Base-by-base conservation (phyloP, 2,113 vertebrate species). In the Mohoua ochrocephala region DNA sequence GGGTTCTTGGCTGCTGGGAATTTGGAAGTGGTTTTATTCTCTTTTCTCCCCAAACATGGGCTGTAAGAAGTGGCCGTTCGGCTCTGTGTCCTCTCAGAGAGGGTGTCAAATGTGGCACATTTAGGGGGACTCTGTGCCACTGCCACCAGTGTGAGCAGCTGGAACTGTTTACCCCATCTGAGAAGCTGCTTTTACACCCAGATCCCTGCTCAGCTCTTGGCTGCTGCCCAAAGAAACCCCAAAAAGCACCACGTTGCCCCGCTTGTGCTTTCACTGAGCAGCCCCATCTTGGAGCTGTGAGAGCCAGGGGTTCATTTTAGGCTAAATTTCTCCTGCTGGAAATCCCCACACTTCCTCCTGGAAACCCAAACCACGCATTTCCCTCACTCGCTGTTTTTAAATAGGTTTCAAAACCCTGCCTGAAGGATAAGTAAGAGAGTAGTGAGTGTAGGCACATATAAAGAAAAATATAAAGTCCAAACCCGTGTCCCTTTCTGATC, bases 321-420 rank as follows among this genome's bases (percentile, higher is more conserved):
- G 53, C 67, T 94, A 42, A 96, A 74, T 33, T 87, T 91, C 78
- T 92, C 76, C 86, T 79, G 94, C 96, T 96, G 90, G 76, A 91
- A 96, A 93, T 80, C 60, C 7, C 78, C 74, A 79, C 77, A 85
- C 70, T 89, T 93, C 89, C 95, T 87, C 92, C 59, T 80, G 78
- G 65, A 86, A 94, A 93, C 81, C 6, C 49, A 96, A 92, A 89
- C 73, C 95, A 73, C 5, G 24, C 50, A n/a, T 93, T 95, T 80
- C 73, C 73, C 78, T 96, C 91, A 33, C 78, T 95, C 92, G 61
- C 61, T 56, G 79, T 78, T 79, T 94, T 68, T 82, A 52, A 76
- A 80, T 44, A 69, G 92, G 69, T 59, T 91, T 92, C 37, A 73
- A 70, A 83, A 86, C 45, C 61, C 79, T 92, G 95, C 83, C 81